Base-by-base conservation (phyloP, 2,113 vertebrate genomes). In the Ophthalmolycus amberensis region DNA sequence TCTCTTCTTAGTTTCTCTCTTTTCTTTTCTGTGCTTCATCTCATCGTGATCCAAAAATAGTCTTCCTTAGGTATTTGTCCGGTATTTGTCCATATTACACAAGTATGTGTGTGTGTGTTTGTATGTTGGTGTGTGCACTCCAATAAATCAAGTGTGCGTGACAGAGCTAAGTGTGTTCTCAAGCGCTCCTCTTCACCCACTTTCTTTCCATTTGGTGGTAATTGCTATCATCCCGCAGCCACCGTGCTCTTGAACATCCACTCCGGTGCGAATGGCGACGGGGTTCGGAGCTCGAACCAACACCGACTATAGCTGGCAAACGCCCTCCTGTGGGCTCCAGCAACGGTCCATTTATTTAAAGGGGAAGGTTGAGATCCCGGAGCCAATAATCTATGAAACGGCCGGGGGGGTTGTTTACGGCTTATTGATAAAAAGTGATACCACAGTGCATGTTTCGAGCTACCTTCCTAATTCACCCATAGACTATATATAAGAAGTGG, bases 301-400 rank as follows among this genome's bases (percentile, higher is more conserved):
- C 38, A 67, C 37, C 34, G 29, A 18, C 38, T 20, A 29, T 29
- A 59, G 74, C 59, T 42, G 29, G 65, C 40, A 42, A 65, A 29
- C 8, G 9, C 25, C n/a, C 54, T 60, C n/a, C 52, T 40, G 7
- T 12, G 4, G 64, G 62, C 67, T 50, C 18, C 40, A 54, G 44
- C 34, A 34, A 64, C 40, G 56, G 27, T 32, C 29, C 54, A 42
- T 69, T 69, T 64, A 73, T 63, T 16, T 42, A 73, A 77, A 71
- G 20, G 40, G 37, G 64, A 75, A 54, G 37, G 54, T 77, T 54
- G 68, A 38, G 59, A 65, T 50, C 20, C 60, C 2, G 1, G 22
- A 72, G 37, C 42, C 75, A 54, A 54, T 70, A 75, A 77, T 87
- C 63, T 22, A 69, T 82, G 22, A 60, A 71, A 66, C 71, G 56